Percentiles rank a stretch among this genome's conserved stretches.
Conservation (phyloP, 1,140 invertebrate genomes). For the Drosophila tsacasi region DNA sequence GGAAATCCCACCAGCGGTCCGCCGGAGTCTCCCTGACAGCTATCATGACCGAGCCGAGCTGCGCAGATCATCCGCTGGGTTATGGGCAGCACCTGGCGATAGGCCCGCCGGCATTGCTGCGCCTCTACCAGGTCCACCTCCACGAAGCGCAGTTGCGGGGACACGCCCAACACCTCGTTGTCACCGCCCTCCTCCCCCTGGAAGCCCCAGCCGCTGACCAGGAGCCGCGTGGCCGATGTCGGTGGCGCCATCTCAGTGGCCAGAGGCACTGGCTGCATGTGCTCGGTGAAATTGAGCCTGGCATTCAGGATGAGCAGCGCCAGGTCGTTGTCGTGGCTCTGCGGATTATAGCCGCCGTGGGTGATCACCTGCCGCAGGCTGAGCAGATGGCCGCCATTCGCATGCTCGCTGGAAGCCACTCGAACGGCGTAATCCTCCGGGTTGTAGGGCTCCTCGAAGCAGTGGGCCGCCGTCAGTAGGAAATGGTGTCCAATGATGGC, state of each 20-base stretch:
- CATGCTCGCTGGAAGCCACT: constrained; percentile 60
- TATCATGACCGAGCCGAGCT: constrained; percentile 65
- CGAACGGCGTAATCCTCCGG: constrained; percentile 64
- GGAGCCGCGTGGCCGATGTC: constrained; percentile 28
- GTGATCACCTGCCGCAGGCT: constrained; percentile 63
- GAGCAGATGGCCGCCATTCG: constrained; percentile 64
- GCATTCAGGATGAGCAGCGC: constrained; percentile 68
- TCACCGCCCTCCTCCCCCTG: constrained; percentile 53
- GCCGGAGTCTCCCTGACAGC: constrained; percentile 79
- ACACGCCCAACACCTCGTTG: constrained; percentile 30
- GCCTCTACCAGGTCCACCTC: constrained; percentile 59
- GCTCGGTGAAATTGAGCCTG: constrained; percentile 59
- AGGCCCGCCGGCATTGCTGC: constrained; percentile 48
- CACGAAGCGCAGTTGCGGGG: constrained; percentile 59
- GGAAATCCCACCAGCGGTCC: constrained; percentile 70
- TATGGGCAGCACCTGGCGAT: constrained; percentile 66
- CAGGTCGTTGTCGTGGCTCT: constrained; percentile 74
- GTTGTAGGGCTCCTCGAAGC: constrained; percentile 78
- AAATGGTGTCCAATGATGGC: constrained; percentile 86
- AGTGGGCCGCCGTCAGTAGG: constrained; percentile 88
- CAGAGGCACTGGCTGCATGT: constrained; percentile 58
- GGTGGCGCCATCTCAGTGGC: constrained; percentile 41
- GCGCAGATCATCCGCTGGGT: constrained; percentile 77
- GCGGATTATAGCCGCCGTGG: constrained; percentile 65
- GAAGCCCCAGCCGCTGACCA: constrained; percentile 78